Base-by-base conservation (phyloP, 2,888 invertebrate species). In the Heliconius sara region DNA sequence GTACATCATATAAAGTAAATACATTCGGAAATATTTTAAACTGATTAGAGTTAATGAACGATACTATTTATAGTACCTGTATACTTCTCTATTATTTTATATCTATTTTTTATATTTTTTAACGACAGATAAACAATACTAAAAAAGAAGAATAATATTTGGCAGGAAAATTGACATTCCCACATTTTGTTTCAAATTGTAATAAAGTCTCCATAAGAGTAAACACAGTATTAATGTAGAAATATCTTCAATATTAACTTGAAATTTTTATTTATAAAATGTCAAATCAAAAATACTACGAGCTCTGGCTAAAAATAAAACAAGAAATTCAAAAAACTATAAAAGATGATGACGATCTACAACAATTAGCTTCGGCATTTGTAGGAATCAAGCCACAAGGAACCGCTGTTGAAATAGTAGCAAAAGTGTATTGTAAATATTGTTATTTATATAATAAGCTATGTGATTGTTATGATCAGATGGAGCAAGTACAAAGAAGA, bases 391-490 rank as follows among this genome's bases (percentile, higher is more conserved):
- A 93, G 79, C 95, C 95, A 2, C 93, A 96, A 85, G 89, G 86
- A 3, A 88, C 93, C 9, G 96, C 96, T 2, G 94, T 95, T 12
- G 93, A 95, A 84, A 85, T 95, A 12, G 91, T 96, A 0, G 93
- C 95, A 9, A 94, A 95, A 80, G 89, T 95, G 0, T 96, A 95
- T 81, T 89, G 92, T 67, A 95, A 93, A 83, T 96, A 96, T 84
- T 95, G 95, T 83, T 88, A 94, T 80, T 83, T 96, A 22, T 95
- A 95, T 71, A 96, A 96, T 85, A 94, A 94, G 81, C 87, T 97
- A 16, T 96, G 96, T 76, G 92, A 95, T 22, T 96, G 96, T 82
- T 95, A 96, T 83, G 96, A 97, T 85, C 96, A 96, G 89, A 96
- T 96, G 91, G 92, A 95, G 77, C 96, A 96, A 87, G 94, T 95